A percentile compares a stretch with the other conserved stretches of the same genome.
These are phyloP conservation scores for Molossus molossus DNA, from an alignment of 2,797 vertebrate species.

Conservation along the genomic window DNA sequence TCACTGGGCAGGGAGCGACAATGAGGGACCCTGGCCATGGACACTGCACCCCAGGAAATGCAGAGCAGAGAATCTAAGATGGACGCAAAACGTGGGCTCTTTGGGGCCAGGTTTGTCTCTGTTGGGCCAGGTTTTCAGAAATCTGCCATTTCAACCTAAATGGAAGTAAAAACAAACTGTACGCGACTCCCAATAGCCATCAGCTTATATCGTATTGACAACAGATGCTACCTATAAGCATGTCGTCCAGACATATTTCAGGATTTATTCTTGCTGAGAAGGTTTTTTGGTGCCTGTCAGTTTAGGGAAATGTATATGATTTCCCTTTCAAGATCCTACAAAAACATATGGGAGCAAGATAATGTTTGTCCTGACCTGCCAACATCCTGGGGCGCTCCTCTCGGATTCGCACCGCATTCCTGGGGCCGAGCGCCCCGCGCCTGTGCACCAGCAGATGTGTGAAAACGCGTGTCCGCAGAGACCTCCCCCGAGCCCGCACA, in stretches of 20 bases:
- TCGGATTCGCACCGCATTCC: constrained; percentile 70
- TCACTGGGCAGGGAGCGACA: not conserved
- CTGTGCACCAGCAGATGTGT: constrained; percentile 76
- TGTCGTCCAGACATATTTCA: constrained; percentile 40
- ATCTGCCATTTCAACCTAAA: constrained; percentile 69
- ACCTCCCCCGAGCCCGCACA: constrained; percentile 61
- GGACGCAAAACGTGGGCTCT: not conserved
- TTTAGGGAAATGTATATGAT: constrained; percentile 76
- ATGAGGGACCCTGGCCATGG: not conserved
- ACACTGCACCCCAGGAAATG: not conserved
- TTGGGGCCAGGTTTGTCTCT: not conserved
- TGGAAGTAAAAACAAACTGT: constrained; percentile 65
- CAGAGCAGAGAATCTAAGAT: not conserved
- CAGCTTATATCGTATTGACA: constrained; percentile 45
- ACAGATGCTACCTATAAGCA: constrained; percentile 40
- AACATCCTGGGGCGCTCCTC: constrained; percentile 77
- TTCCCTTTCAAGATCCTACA: constrained; percentile 79
- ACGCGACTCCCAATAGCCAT: constrained; percentile 39
- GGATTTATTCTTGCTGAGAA: constrained; percentile 72
- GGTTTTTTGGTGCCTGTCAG: constrained; percentile 46
- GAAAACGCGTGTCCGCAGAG: constrained; percentile 79
- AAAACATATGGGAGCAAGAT: constrained; percentile 83
- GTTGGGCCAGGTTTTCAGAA: constrained; percentile 66
- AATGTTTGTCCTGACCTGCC: constrained; percentile 75
- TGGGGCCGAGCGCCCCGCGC: constrained; percentile 66